Percentiles rank a stretch among this genome's conserved stretches.
Conservation (phyloP, 2,888 invertebrate genomes). For the Epirrhoe tristata region DNA sequence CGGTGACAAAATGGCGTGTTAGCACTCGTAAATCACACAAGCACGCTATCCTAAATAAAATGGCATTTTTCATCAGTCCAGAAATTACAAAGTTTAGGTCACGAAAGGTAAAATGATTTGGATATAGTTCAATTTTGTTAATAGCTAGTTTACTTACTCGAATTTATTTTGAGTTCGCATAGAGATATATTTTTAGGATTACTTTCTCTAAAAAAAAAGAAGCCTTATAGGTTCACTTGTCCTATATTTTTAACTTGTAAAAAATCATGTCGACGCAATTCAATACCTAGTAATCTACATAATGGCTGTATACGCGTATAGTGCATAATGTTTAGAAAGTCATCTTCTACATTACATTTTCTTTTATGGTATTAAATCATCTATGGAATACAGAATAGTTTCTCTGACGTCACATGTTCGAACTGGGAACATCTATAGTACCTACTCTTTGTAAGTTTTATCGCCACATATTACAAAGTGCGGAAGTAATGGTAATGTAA, state of each 20-base stretch:
- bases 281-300: no score
- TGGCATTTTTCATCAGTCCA: conserved; percentile 4
- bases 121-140: no score
- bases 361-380: no score
- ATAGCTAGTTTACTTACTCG: neutral
- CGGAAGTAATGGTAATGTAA: neutral
- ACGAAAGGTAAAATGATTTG: neutral
- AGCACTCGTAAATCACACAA: conserved; percentile 31
- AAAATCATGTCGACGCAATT: no score
- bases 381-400: neutral
- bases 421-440: neutral
- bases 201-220: no score
- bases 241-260: no score
- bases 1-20: conserved; percentile 20
- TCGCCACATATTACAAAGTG: neutral
- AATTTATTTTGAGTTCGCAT: neutral
- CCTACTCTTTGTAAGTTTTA: neutral
- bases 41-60: conserved; percentile 17
- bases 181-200: no score
- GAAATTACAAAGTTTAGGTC: neutral
- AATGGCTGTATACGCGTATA: no score
- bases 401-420: neutral
- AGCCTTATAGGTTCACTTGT: no score
- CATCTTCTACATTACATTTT: no score
- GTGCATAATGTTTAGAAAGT: no score